Evolutionary conservation across 2,888 invertebrate genomes (phyloP).

Genomic region (Diadegma fenestrale): DNA sequence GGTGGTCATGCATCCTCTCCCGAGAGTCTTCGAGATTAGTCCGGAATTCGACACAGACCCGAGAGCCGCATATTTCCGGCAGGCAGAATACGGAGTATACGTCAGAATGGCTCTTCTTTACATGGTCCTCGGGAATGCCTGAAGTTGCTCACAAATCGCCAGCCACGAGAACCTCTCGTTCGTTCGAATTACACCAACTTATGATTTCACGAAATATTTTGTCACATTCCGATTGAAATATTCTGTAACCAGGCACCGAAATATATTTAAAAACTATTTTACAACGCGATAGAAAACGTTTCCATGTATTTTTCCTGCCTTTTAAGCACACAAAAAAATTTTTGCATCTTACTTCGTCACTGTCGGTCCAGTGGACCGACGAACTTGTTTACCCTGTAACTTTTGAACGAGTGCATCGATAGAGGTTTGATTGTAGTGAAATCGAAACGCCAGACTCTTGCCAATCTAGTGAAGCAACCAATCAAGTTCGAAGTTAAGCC

Average conservation of each 20-base stretch:
- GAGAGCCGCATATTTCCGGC: constrained; percentile 98
- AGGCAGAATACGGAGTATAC: constrained; percentile 99
- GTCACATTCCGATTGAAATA: background rate
- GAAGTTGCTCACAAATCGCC: background rate
- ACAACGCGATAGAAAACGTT: background rate
- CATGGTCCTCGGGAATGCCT: constrained; percentile 90
- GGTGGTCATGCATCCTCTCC: constrained; percentile 99
- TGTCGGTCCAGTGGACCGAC: too few relatives aligned
- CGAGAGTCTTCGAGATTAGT: constrained; percentile 97
- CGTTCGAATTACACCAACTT: background rate
- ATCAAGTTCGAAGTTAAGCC: too few relatives aligned
- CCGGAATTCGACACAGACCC: constrained; percentile 98
- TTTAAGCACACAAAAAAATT: too few relatives aligned
- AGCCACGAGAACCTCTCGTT: background rate
- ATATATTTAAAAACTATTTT: background rate
- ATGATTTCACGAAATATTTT: background rate
- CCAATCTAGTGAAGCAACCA: too few relatives aligned
- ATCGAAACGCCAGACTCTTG: too few relatives aligned
- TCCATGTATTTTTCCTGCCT: too few relatives aligned
- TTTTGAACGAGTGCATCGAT: too few relatives aligned
- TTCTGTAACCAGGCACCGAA: background rate
- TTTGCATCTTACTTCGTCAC: too few relatives aligned
- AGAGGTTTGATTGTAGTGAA: too few relatives aligned
- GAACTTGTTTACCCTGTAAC: too few relatives aligned
- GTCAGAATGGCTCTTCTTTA: constrained; percentile 98